Conservation (phyloP, 1,140 invertebrate species). For the Cyrtorhinus lividipennis region DNA sequence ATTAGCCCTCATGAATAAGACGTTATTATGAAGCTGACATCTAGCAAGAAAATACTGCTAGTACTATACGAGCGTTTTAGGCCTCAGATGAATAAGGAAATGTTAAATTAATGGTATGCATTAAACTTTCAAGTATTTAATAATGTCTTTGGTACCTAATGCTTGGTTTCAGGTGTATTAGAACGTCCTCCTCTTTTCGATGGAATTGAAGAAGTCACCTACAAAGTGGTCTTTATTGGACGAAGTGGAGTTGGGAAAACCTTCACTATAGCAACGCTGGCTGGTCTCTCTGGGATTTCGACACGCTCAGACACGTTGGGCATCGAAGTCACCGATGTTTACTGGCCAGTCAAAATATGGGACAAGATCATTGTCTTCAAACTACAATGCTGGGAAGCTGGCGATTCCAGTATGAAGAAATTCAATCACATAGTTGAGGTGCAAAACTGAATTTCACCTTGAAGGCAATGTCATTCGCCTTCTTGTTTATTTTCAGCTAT, state of each 20-base stretch:
- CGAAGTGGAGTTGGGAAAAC: conserved; percentile 42
- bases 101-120: too few relatives aligned
- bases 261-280: conserved; percentile 36
- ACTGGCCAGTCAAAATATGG: conserved; percentile 44
- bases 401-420: conserved; percentile 39
- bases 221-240: conserved; percentile 42
- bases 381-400: conserved; percentile 45
- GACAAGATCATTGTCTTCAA: conserved; percentile 41
- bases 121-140: too few relatives aligned
- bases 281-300: conserved; percentile 30
- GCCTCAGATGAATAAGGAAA: too few relatives aligned
- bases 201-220: conserved; percentile 39
- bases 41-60: too few relatives aligned
- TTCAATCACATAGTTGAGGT: conserved; percentile 43
- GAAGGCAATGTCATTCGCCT: too few relatives aligned
- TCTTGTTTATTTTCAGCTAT: too few relatives aligned
- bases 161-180: conserved; percentile 36
- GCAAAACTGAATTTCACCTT: conserved; percentile 23
- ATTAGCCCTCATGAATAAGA: too few relatives aligned
- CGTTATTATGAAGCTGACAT: too few relatives aligned
- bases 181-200: conserved; percentile 36
- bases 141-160: too few relatives aligned
- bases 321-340: conserved; percentile 38
- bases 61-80: too few relatives aligned
- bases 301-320: conserved; percentile 40